A percentile compares a stretch with the other conserved stretches of the same genome.
Conservation (phyloP, 2,888 invertebrate genomes). For the Phyllotreta cruciferae region DNA sequence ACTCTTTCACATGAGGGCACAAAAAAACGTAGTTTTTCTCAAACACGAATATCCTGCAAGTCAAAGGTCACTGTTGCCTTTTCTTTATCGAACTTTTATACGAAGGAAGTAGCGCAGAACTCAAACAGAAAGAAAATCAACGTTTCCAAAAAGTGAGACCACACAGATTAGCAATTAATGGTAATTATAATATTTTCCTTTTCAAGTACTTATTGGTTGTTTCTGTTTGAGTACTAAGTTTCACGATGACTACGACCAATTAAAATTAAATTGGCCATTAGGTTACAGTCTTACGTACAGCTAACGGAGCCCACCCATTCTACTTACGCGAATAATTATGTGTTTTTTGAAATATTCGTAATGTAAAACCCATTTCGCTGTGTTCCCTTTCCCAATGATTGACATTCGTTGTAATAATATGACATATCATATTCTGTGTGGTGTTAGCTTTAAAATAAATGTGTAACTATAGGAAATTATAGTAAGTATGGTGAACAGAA, state of each 20-base stretch:
- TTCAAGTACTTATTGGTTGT: not conserved
- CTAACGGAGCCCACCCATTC: constrained; percentile 38
- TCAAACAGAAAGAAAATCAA: constrained; percentile 10
- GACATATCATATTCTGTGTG: constrained; percentile 40
- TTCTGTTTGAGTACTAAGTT: constrained; percentile 26
- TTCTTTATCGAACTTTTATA: constrained; percentile 29
- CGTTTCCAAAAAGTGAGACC: not conserved
- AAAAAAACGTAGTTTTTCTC: constrained; percentile 29
- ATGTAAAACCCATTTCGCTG: constrained; percentile 22
- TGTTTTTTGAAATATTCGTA: constrained; percentile 34
- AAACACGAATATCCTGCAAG: constrained; percentile 23
- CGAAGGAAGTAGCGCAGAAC: constrained; percentile 16
- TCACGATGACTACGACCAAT: constrained; percentile 41
- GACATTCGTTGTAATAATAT: constrained; percentile 34
- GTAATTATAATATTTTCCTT: not conserved
- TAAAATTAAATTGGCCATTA: constrained; percentile 39
- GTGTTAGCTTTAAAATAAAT: constrained; percentile 39
- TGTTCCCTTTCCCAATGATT: constrained; percentile 32
- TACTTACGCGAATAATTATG: constrained; percentile 30
- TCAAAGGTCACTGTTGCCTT: constrained; percentile 28
- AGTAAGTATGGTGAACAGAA: constrained; percentile 32
- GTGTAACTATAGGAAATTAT: constrained; percentile 35
- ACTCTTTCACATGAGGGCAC: constrained; percentile 30
- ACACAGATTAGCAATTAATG: no score
- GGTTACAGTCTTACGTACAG: constrained; percentile 39